phyloP scores from a whole-genome alignment of 2,888 invertebrate species.

The Syrphus vitripennis region DNA sequence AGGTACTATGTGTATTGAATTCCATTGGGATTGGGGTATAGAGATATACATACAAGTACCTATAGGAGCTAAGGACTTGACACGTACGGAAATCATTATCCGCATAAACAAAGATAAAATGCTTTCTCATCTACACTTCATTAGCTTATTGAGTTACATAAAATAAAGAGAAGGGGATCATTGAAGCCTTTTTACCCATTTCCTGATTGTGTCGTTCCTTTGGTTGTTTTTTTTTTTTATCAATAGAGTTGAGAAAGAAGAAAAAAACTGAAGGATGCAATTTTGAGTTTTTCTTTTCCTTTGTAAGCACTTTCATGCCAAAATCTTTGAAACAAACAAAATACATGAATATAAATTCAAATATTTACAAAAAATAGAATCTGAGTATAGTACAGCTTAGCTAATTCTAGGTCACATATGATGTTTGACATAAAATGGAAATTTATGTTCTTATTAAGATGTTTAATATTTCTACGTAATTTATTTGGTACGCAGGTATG shows the following conservation, averaged over 20 bases:
- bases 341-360: too few relatives aligned
- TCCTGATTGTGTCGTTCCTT: not conserved
- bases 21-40: not conserved
- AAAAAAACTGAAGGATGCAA: not conserved
- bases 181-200: constrained; percentile 3
- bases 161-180: not conserved
- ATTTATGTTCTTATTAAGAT: too few relatives aligned
- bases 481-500: too few relatives aligned
- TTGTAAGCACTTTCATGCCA: not conserved
- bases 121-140: constrained; percentile 29
- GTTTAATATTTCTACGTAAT: too few relatives aligned
- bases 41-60: not conserved
- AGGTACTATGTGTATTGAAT: constrained; percentile 16
- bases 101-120: constrained; percentile 25
- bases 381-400: too few relatives aligned
- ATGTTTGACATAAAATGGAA: too few relatives aligned
- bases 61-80: not conserved
- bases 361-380: too few relatives aligned
- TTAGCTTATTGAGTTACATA: constrained; percentile 31
- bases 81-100: constrained; percentile 31
- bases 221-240: not conserved
- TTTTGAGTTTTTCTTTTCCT: not conserved
- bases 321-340: not conserved
- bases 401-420: too few relatives aligned
- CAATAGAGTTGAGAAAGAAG: not conserved